Percentiles rank a stretch among this genome's conserved stretches.
These are phyloP conservation scores for Neomonachus schauinslandi DNA, from an alignment of 2,113 vertebrate genomes.

Conservation along the genomic window DNA sequence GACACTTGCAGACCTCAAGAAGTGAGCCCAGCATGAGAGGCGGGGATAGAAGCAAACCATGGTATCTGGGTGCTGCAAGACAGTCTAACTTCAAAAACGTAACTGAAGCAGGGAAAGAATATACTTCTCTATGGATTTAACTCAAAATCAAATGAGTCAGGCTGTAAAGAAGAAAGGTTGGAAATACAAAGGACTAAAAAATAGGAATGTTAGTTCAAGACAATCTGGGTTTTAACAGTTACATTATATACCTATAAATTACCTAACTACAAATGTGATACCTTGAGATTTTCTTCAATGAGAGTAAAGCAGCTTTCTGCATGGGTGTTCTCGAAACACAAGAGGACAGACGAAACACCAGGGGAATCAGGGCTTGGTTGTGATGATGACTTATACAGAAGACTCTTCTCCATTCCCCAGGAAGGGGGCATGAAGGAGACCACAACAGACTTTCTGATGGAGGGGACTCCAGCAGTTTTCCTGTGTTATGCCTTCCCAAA, in stretches of 20 bases:
- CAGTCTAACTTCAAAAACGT: not conserved
- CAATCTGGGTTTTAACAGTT: not conserved
- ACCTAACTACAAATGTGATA: not conserved
- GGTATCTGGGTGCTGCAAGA: no score
- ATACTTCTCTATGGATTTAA: not conserved
- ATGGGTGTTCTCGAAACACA: not conserved
- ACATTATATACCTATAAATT: not conserved
- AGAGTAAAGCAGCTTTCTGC: not conserved
- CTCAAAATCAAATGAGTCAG: not conserved
- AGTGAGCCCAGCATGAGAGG: not conserved
- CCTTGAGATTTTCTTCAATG: conserved; percentile 5
- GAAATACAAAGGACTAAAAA: conserved; percentile 24
- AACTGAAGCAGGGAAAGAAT: not conserved
- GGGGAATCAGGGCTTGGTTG: not conserved
- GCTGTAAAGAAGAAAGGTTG: not conserved
- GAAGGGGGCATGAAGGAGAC: not conserved
- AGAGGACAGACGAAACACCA: not conserved
- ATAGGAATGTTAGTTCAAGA: not conserved
- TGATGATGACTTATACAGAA: not conserved
- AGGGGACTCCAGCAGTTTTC: not conserved
- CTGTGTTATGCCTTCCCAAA: not conserved
- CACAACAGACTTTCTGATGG: not conserved
- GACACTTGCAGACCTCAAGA: not conserved
- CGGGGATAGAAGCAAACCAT: not conserved
- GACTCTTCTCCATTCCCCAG: not conserved